Evolutionary conservation across 2,113 vertebrate species (phyloP), one percentile per base, ranked within the genome.

Genomic region (Lethenteron reissneri): DNA sequence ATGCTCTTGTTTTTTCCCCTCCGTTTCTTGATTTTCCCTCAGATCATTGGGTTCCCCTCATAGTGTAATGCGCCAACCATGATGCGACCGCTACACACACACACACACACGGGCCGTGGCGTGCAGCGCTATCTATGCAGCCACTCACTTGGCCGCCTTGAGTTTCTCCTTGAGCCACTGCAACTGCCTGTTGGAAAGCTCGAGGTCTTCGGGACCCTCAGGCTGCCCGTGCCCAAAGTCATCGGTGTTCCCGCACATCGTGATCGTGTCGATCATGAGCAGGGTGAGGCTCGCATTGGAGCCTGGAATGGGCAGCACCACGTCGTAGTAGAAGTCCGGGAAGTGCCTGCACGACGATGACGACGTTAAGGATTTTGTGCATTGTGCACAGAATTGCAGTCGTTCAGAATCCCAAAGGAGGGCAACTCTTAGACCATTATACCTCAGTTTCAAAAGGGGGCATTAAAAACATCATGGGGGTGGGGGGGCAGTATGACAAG

Each of bases 191-290:
- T 83, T 82, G 3, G 86, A 86, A 14, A 82, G 72, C 1, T 57
- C 68, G 0, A 13, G 58, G 21, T 71, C 58, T 1, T 58, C 72
- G 1, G 90, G 86, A 0, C 78, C 80, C 10, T 72, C 56, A 0
- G 85, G 87, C 74, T 83, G 80, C 71, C 75, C 77, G 2, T 80
- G 81, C 2, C 58, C 19, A 14, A 80, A 89, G 76, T 94, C 89
- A 0, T 90, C 80, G 0, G 83, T 80, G 75, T 85, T 89, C 1
- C 90, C 90, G 0, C 90, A 95, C 56, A 95, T 78, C 21, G 84
- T 79, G 12, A 90, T 78, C 0, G 90, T 92, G 80, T 95, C 90
- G 11, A 95, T 79, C 85, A 89, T 84, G 74, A 94, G 81, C 74
- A 95, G 84, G 72, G 81, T 85, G 75, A 91, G 75, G 0, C 84